Conservation (phyloP, 1,140 invertebrate genomes). For the Drosophila bipectinata region DNA sequence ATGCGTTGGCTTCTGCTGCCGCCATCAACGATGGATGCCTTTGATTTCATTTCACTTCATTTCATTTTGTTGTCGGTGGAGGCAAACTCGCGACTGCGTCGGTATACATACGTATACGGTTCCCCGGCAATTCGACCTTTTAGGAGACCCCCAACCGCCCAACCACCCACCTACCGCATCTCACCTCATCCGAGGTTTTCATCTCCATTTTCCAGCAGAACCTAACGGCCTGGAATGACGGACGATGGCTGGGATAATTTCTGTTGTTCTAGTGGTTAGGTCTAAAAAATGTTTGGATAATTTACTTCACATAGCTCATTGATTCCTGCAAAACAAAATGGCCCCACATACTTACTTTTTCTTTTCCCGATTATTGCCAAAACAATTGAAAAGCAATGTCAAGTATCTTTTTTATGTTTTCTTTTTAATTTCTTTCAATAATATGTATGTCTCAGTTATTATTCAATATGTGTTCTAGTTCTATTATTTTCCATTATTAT, state of each 20-base stretch:
- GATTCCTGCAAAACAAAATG: too few relatives aligned
- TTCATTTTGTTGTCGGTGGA: constrained; percentile 68
- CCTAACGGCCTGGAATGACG: constrained; percentile 69
- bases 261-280: constrained; percentile 8
- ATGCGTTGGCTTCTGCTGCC: constrained; percentile 62
- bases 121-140: too few relatives aligned
- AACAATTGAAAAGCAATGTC: constrained; percentile 2
- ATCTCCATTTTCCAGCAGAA: constrained; percentile 30
- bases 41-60: constrained; percentile 82
- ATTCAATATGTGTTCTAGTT: constrained; percentile 80
- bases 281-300: constrained; percentile 52
- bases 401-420: constrained; percentile 16
- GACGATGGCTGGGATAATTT: constrained; percentile 40
- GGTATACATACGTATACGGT: constrained; percentile 22
- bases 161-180: background rate
- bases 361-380: background rate
- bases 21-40: constrained; percentile 62
- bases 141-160: background rate
- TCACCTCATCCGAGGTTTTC: constrained; percentile 6
- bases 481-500: constrained; percentile 80
- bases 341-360: background rate
- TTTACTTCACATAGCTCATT: constrained; percentile 30
- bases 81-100: constrained; percentile 45
- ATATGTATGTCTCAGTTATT: constrained; percentile 81
- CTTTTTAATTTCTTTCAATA: constrained; percentile 68